These are phyloP conservation scores for Phoenicopterus ruber DNA, from an alignment of 2,113 vertebrate species.

Conservation along the genomic window DNA sequence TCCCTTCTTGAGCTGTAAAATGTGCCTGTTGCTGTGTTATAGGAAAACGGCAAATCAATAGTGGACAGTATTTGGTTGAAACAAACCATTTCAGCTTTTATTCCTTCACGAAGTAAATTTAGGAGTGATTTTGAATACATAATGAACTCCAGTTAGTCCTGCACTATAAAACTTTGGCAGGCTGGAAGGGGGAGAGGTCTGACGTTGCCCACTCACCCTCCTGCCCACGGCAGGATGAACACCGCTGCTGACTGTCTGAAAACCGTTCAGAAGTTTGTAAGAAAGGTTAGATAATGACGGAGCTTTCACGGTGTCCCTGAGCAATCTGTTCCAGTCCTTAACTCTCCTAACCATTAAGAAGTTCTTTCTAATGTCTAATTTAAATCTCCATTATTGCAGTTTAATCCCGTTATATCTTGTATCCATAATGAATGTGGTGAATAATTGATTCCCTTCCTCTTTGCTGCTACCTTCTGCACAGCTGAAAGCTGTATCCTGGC, in stretches of 20 bases:
- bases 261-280: neutral
- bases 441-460: neutral
- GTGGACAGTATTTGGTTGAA: neutral
- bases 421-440: neutral
- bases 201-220: neutral
- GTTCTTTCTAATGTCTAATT: neutral
- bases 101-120: neutral
- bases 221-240: neutral
- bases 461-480: neutral
- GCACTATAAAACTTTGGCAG: neutral
- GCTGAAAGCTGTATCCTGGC: neutral
- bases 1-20: neutral
- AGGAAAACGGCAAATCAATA: neutral
- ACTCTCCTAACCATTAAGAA: neutral
- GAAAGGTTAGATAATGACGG: neutral
- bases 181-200: neutral
- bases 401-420: neutral
- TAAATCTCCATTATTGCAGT: neutral
- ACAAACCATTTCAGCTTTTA: neutral
- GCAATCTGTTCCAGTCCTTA: neutral
- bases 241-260: neutral
- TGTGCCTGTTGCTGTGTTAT: neutral
- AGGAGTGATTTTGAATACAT: neutral
- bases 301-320: neutral
- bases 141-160: neutral